These are phyloP conservation scores for Mesembrinibis cayennensis DNA, from an alignment of 2,113 vertebrate species.

Conservation along the genomic window DNA sequence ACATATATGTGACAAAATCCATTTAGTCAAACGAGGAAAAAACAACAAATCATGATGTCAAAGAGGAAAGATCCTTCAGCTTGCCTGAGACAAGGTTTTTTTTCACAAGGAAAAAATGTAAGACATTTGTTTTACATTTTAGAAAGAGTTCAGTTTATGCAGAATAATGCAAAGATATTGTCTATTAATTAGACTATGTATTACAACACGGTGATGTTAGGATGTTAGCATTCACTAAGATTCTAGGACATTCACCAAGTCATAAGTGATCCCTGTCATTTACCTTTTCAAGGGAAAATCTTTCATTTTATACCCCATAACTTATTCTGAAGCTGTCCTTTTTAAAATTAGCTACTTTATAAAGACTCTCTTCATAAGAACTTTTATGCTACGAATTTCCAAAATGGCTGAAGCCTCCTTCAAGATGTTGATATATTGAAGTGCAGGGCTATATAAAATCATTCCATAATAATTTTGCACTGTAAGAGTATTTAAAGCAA, in stretches of 20 bases:
- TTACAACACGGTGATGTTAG: background rate
- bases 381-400: background rate
- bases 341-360: background rate
- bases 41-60: background rate
- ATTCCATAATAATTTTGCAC: background rate
- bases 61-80: background rate
- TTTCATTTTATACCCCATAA: background rate
- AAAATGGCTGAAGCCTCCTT: background rate
- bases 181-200: background rate
- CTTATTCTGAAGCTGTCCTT: background rate
- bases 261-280: background rate
- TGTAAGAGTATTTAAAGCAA: background rate
- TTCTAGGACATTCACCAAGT: background rate
- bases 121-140: background rate
- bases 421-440: background rate
- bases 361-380: background rate
- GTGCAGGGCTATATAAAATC: background rate
- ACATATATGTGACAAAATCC: background rate
- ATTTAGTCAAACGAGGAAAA: background rate
- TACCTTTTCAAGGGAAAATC: background rate
- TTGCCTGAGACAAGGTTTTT: background rate
- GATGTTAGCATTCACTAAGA: background rate
- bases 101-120: background rate
- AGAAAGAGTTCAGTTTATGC: background rate
- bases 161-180: background rate